Conservation (phyloP, 30 jellyfish, hydroid and myxozoan species). For the Aurelia aurita region DNA sequence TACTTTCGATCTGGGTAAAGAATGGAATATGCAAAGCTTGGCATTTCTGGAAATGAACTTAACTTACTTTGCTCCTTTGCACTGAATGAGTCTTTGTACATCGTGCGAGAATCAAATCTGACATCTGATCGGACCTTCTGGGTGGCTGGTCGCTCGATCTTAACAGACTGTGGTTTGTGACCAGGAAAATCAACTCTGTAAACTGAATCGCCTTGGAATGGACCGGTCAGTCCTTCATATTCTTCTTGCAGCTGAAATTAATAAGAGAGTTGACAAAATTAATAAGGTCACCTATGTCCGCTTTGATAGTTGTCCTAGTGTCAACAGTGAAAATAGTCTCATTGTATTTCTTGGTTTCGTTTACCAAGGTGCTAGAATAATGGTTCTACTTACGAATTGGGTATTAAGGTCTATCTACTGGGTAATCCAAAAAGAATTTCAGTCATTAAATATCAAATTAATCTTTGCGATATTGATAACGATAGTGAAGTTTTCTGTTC, state of each 20-base stretch:
- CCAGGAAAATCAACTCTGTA: conserved; percentile 70
- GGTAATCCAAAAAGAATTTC: too few relatives aligned
- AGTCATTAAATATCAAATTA: too few relatives aligned
- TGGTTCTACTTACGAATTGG: too few relatives aligned
- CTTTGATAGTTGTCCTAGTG: too few relatives aligned
- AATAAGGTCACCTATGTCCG: too few relatives aligned
- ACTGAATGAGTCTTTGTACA: conserved; percentile 69
- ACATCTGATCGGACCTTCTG: conserved; percentile 21
- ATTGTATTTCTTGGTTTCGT: too few relatives aligned
- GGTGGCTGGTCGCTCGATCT: conserved; percentile 54
- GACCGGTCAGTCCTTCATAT: conserved; percentile 66
- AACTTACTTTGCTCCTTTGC: conserved; percentile 18
- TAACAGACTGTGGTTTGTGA: conserved; percentile 52
- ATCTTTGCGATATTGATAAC: too few relatives aligned
- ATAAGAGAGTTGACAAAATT: too few relatives aligned
- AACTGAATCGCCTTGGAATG: conserved; percentile 67
- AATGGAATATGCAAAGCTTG: conserved; percentile 76
- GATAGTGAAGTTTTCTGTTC: too few relatives aligned
- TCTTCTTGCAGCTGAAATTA: conserved; percentile 75
- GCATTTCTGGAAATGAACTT: conserved; percentile 71
- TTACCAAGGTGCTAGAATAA: too few relatives aligned
- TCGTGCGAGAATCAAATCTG: conserved; percentile 67
- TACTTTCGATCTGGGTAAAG: conserved; percentile 75
- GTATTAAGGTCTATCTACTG: too few relatives aligned
- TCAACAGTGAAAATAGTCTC: too few relatives aligned